Evolutionary conservation across 2,888 invertebrate species (phyloP).

Genomic region (Eumacrocentrus americanus): DNA sequence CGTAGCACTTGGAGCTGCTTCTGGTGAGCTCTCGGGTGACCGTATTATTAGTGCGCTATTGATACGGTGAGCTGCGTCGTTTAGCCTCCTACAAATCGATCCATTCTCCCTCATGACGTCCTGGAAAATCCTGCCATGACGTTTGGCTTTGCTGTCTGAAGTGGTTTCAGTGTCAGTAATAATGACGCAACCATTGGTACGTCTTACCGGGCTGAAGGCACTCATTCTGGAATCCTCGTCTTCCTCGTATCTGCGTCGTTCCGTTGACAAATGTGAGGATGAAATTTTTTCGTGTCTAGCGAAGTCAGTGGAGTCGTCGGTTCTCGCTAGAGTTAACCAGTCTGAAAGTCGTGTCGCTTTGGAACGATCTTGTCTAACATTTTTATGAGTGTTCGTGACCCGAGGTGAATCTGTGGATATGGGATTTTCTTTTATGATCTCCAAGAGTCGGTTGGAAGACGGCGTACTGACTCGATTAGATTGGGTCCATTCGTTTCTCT

Average conservation of each 20-base stretch:
- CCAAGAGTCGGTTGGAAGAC: conserved; percentile 44
- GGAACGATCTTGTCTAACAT: conserved; percentile 46
- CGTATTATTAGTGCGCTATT: conserved; percentile 36
- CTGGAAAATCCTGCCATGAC: conserved; percentile 21
- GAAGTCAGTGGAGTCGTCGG: conserved; percentile 28
- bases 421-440: conserved; percentile 53
- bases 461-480: conserved; percentile 16
- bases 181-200: conserved; percentile 11
- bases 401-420: conserved; percentile 18
- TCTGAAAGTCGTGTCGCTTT: conserved; percentile 55
- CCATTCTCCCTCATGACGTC: not conserved
- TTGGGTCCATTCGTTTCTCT: conserved; percentile 21
- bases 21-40: conserved; percentile 12
- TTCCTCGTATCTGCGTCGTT: conserved; percentile 23
- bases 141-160: conserved; percentile 15
- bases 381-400: conserved; percentile 15
- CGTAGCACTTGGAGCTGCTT: conserved; percentile 35
- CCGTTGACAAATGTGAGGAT: conserved; percentile 32
- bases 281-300: conserved; percentile 15
- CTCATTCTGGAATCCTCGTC: conserved; percentile 23
- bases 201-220: conserved; percentile 28
- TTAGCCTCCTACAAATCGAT: not conserved
- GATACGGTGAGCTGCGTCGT: conserved; percentile 27
- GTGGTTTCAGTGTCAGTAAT: conserved; percentile 20
- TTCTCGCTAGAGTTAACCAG: conserved; percentile 55